These are phyloP conservation scores for Gambusia affinis DNA, from an alignment of 2,113 vertebrate species.

Conservation along the genomic window DNA sequence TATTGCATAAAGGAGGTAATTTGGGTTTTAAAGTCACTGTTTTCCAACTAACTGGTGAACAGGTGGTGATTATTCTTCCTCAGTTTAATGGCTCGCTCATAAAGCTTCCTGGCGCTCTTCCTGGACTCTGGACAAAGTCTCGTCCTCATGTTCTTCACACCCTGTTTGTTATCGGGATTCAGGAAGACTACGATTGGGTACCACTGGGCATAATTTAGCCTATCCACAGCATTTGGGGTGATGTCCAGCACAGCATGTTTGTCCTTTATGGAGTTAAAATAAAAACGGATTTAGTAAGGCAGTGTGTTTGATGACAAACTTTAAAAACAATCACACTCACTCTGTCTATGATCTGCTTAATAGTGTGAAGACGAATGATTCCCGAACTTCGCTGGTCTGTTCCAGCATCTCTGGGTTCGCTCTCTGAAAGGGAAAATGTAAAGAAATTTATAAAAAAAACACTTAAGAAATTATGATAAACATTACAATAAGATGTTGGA, in stretches of 20 bases:
- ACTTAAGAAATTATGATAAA: not conserved
- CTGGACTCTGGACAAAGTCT: conserved; percentile 94
- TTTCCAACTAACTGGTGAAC: conserved; percentile 91
- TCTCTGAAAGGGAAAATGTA: conserved; percentile 80
- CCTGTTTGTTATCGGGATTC: conserved; percentile 97
- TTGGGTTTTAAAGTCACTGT: not conserved
- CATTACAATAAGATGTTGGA: not conserved
- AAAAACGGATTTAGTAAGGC: not conserved
- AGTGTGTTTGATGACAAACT: not conserved
- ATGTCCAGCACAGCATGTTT: conserved; percentile 98
- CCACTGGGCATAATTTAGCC: conserved; percentile 99
- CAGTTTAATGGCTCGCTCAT: conserved; percentile 96
- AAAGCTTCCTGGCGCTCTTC: conserved; percentile 96
- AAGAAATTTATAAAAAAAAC: not conserved
- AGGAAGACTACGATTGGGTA: conserved; percentile 98
- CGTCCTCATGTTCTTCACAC: conserved; percentile 97
- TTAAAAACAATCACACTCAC: conserved; percentile 75
- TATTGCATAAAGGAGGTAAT: conserved; percentile 6
- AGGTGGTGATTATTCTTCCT: conserved; percentile 99
- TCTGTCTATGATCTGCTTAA: conserved; percentile 98
- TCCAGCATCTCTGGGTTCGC: conserved; percentile 96
- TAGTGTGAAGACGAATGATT: conserved; percentile 98
- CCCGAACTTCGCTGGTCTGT: conserved; percentile 97
- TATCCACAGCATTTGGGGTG: conserved; percentile 98
- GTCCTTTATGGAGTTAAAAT: conserved; percentile 81